A percentile compares a stretch with the other conserved stretches of the same genome.
These are phyloP conservation scores for Aphrophora alni DNA, from an alignment of 2,888 invertebrate genomes.

Conservation along the genomic window DNA sequence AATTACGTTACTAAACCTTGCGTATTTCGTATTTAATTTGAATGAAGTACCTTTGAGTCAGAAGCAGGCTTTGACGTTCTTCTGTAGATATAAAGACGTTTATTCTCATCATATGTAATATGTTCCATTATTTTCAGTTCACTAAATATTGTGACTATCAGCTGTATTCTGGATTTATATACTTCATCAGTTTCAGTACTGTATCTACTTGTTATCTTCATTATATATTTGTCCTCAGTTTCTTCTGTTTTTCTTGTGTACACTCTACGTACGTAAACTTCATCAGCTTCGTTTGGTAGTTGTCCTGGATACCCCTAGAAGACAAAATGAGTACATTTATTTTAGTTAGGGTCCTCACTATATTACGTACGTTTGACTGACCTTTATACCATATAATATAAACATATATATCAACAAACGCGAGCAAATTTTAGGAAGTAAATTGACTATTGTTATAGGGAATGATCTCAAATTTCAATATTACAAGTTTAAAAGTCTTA, in stretches of 20 bases:
- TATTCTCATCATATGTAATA: neutral
- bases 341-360: no score
- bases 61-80: neutral
- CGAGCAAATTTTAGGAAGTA: no score
- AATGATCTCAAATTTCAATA: no score
- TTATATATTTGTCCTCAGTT: neutral
- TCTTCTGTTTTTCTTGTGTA: neutral
- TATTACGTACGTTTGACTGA: no score
- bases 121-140: neutral
- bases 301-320: neutral
- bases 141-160: neutral
- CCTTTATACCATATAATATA: no score
- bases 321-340: no score
- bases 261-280: neutral
- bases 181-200: neutral
- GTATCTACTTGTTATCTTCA: neutral
- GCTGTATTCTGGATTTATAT: neutral
- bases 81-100: neutral
- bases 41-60: neutral
- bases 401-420: no score
- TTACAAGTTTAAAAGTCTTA: no score
- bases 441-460: no score
- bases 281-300: neutral
- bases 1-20: no score
- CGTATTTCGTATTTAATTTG: no score